Percentiles rank a stretch among this genome's conserved stretches.
Evolutionary conservation across 2,797 vertebrate species (phyloP).

Genomic region (Coregonus sp.): DNA sequence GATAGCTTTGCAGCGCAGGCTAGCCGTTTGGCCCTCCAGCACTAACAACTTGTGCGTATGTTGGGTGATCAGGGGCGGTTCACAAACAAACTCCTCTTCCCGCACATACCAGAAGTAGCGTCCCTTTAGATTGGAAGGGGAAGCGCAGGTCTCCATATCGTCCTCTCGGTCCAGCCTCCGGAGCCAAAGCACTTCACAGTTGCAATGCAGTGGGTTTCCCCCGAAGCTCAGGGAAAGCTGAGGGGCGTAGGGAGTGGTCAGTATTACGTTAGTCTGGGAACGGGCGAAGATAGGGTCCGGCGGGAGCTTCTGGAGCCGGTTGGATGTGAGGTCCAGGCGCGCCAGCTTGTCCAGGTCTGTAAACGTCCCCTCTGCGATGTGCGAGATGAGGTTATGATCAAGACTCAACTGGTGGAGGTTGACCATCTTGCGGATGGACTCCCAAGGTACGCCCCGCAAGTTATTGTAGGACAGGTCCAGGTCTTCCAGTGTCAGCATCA

Average conservation of each 20-base stretch:
- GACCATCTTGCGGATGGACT: constrained; percentile 92
- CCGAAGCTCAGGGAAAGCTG: constrained; percentile 93
- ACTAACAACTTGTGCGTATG: constrained; percentile 93
- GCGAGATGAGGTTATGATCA: constrained; percentile 92
- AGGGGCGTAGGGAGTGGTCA: constrained; percentile 86
- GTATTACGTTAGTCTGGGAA: constrained; percentile 81
- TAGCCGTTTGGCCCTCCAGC: constrained; percentile 93
- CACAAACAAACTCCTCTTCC: constrained; percentile 95
- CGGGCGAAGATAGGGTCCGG: constrained; percentile 94
- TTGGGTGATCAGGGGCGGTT: constrained; percentile 94
- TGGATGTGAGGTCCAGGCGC: constrained; percentile 93
- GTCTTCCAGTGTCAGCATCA: constrained; percentile 90
- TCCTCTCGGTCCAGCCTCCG: constrained; percentile 91
- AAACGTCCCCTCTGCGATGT: constrained; percentile 93
- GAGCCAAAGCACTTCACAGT: constrained; percentile 96
- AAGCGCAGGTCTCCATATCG: constrained; percentile 97
- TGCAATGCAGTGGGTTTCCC: constrained; percentile 95
- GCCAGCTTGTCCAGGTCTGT: constrained; percentile 94
- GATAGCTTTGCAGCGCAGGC: constrained; percentile 93
- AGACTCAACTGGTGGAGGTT: constrained; percentile 96
- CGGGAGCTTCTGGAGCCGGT: constrained; percentile 96
- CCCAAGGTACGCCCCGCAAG: constrained; percentile 90
- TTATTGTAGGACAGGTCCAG: constrained; percentile 98
- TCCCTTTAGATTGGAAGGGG: constrained; percentile 88
- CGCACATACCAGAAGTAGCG: constrained; percentile 96